Percentiles rank a stretch among this genome's conserved stretches.
Evolutionary conservation across 1,140 invertebrate species (phyloP).

Genomic region (Leptestheria dahalacensis): DNA sequence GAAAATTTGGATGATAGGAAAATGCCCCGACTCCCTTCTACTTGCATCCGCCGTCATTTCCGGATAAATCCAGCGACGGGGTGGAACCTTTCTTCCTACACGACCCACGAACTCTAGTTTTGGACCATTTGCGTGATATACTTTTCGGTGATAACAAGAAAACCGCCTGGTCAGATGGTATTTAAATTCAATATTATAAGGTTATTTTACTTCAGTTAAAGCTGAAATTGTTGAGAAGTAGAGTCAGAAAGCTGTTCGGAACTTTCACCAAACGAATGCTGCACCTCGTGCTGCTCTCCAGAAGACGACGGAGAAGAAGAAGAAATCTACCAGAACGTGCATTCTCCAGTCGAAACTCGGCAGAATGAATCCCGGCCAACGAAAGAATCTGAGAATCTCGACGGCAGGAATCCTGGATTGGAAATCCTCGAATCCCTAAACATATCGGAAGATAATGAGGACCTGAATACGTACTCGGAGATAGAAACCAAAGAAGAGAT

Average conservation of each 20-base stretch:
- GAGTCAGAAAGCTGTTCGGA: neutral
- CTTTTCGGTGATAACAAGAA: slow-evolving; percentile 33
- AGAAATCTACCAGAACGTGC: neutral
- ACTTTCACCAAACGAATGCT: neutral
- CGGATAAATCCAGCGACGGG: slow-evolving; percentile 23
- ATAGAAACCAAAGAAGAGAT: neutral
- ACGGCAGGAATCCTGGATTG: neutral
- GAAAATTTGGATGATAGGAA: neutral
- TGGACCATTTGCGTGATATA: slow-evolving; percentile 58
- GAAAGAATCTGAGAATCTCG: neutral
- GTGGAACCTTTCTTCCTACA: slow-evolving; percentile 57
- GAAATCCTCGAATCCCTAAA: neutral
- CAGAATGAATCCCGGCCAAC: neutral
- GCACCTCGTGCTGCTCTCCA: neutral
- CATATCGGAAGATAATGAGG: no score
- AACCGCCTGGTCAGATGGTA: neutral
- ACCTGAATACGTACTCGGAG: neutral
- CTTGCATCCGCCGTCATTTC: slow-evolving; percentile 44
- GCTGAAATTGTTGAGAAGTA: no score
- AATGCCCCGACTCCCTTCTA: slow-evolving; percentile 43
- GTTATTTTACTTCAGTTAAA: no score
- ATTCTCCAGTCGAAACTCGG: neutral
- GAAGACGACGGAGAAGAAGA: neutral
- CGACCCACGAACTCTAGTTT: slow-evolving; percentile 54
- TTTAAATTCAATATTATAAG: no score